A percentile compares a stretch with the other conserved stretches of the same genome.
Conservation (phyloP, 2,113 vertebrate species). For the Nannospalax galili region DNA sequence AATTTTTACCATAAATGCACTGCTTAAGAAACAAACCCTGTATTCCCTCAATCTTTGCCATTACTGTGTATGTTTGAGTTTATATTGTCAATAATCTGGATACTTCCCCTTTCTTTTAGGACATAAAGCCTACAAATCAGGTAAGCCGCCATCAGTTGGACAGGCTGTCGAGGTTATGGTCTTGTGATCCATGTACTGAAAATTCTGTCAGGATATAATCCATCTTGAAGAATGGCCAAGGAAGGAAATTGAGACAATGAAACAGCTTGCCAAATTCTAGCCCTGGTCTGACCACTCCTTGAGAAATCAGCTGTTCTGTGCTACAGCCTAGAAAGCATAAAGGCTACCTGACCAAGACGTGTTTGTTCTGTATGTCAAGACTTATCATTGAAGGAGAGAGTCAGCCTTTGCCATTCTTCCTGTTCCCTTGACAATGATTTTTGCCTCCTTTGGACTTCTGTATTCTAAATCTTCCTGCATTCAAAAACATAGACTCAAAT, state of each 20-base stretch:
- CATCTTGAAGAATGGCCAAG: conserved; percentile 34
- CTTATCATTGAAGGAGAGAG: background rate
- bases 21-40: conserved; percentile 20
- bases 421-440: background rate
- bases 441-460: conserved; percentile 32
- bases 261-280: background rate
- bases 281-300: background rate
- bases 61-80: background rate
- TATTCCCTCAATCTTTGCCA: background rate
- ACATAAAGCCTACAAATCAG: background rate
- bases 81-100: background rate
- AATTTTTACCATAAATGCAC: background rate
- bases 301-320: background rate
- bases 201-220: conserved; percentile 19
- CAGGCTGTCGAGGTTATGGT: background rate
- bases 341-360: background rate
- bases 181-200: background rate
- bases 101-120: conserved; percentile 21
- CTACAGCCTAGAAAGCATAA: background rate
- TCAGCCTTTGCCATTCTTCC: background rate
- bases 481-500: conserved; percentile 16
- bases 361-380: background rate
- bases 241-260: background rate
- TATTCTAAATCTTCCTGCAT: conserved; percentile 34
- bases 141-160: background rate